phyloP scores from a whole-genome alignment of 1,140 invertebrate genomes.

The Mycetomoellerius zeteki region DNA sequence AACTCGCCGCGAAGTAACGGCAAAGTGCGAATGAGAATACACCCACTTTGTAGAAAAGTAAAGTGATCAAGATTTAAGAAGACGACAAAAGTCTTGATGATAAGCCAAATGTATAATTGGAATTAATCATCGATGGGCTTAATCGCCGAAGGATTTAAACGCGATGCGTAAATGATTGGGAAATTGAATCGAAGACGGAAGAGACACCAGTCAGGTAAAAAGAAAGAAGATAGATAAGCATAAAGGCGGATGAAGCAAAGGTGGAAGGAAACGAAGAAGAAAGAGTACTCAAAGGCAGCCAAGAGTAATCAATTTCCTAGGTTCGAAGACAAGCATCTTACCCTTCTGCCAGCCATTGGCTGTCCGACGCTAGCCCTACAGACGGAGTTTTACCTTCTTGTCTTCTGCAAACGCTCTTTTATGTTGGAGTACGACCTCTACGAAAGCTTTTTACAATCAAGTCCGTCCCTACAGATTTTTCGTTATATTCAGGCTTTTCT shows the following conservation, averaged over 20 bases:
- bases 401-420: constrained; percentile 40
- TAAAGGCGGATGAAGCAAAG: constrained; percentile 21
- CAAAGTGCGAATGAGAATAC: constrained; percentile 22
- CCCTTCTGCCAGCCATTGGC: constrained; percentile 63
- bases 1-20: constrained; percentile 30
- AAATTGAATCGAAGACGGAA: constrained; percentile 32
- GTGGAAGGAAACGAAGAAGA: constrained; percentile 55
- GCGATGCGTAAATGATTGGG: constrained; percentile 36
- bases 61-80: constrained; percentile 1
- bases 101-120: constrained; percentile 39
- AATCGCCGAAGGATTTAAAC: constrained; percentile 55
- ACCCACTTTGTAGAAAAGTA: neutral
- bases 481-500: neutral
- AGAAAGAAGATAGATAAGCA: constrained; percentile 25
- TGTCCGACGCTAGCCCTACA: constrained; percentile 43
- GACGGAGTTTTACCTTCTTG: constrained; percentile 59
- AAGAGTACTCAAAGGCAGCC: constrained; percentile 65
- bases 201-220: constrained; percentile 33
- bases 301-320: constrained; percentile 71
- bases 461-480: constrained; percentile 34
- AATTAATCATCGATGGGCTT: constrained; percentile 55
- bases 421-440: constrained; percentile 1
- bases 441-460: constrained; percentile 34
- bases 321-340: constrained; percentile 73
- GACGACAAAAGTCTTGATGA: neutral